Conservation (phyloP, 2,888 invertebrate genomes). For the Apamea crenata region DNA sequence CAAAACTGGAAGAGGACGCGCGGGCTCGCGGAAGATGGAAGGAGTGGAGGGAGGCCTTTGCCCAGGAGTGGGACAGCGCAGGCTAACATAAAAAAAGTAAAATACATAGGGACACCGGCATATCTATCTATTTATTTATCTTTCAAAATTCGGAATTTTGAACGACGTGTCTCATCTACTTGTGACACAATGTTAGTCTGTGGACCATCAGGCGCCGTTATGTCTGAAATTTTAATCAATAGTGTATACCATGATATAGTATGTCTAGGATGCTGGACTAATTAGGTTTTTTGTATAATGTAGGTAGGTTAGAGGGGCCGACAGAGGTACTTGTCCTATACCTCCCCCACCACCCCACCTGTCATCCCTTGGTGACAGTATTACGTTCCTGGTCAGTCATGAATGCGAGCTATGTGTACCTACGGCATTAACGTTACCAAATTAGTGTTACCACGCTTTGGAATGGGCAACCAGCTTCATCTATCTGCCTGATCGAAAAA, state of each 20-base stretch:
- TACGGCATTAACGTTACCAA: not conserved
- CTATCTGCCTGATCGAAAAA: not conserved
- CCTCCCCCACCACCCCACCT: too few relatives aligned
- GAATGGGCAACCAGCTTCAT: not conserved
- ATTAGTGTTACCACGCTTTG: not conserved
- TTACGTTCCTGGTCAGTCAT: not conserved
- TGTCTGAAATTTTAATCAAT: conserved; percentile 75
- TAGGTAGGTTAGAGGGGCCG: not conserved
- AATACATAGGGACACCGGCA: too few relatives aligned
- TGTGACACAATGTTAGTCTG: conserved; percentile 19
- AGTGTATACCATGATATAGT: conserved; percentile 12
- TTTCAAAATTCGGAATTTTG: not conserved
- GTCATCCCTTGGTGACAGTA: not conserved
- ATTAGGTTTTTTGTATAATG: conserved; percentile 3
- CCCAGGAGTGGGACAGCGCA: too few relatives aligned
- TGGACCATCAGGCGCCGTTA: conserved; percentile 68
- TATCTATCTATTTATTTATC: not conserved
- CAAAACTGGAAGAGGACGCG: too few relatives aligned
- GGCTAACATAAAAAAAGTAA: too few relatives aligned
- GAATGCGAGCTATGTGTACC: too few relatives aligned
- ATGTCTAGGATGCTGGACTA: conserved; percentile 18
- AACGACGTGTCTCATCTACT: conserved; percentile 33
- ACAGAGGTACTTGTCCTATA: not conserved
- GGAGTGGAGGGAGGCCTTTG: too few relatives aligned
- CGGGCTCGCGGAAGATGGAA: too few relatives aligned